These are phyloP conservation scores for Thymelicus acteon DNA, from an alignment of 2,888 invertebrate genomes.

Conservation along the genomic window DNA sequence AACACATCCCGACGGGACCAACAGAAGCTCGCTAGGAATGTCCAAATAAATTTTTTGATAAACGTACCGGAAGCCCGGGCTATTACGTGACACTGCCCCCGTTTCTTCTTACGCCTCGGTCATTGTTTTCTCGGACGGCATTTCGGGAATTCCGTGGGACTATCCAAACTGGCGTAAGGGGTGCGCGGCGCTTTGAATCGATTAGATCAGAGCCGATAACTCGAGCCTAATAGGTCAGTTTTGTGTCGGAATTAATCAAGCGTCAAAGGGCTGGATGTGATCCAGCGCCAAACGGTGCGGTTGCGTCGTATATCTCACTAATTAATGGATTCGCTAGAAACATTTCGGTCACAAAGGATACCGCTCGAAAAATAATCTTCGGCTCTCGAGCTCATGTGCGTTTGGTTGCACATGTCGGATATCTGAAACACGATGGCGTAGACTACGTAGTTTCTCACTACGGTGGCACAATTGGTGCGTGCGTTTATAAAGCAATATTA, in stretches of 20 bases:
- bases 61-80: conserved; percentile 79
- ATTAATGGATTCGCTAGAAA: conserved; percentile 82
- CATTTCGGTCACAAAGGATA: conserved; percentile 74
- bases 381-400: conserved; percentile 35
- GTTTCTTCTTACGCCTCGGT: conserved; percentile 71
- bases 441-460: background rate
- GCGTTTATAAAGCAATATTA: conserved; percentile 79
- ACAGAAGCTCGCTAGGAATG: conserved; percentile 76
- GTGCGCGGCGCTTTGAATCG: conserved; percentile 78
- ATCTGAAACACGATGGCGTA: conserved; percentile 12
- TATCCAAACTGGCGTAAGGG: conserved; percentile 72
- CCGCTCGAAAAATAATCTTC: conserved; percentile 60
- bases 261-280: conserved; percentile 79
- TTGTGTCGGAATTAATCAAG: conserved; percentile 83
- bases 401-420: conserved; percentile 32
- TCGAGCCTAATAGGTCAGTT: conserved; percentile 78
- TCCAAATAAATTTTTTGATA: conserved; percentile 82
- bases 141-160: conserved; percentile 72
- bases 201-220: conserved; percentile 78
- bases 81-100: conserved; percentile 80
- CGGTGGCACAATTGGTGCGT: conserved; percentile 57
- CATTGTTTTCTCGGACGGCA: conserved; percentile 77
- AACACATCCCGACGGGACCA: conserved; percentile 71
- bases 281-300: conserved; percentile 74
- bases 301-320: conserved; percentile 80